Conservation (phyloP, 2,113 vertebrate species). For the Onychorhynchus coronatus region DNA sequence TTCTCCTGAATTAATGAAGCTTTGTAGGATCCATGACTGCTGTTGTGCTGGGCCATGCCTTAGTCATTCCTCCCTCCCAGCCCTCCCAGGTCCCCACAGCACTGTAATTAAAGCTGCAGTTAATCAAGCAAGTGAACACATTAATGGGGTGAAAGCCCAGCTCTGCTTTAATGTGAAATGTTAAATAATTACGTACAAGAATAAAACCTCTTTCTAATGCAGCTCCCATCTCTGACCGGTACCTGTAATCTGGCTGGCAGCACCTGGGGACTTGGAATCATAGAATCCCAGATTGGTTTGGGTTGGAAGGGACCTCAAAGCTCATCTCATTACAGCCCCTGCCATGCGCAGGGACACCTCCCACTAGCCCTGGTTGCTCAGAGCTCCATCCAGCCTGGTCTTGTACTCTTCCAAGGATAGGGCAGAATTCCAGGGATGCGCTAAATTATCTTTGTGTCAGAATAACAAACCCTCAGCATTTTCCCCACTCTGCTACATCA, state of each 20-base stretch:
- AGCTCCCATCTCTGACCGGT: not conserved
- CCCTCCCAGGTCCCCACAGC: not conserved
- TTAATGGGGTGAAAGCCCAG: not conserved
- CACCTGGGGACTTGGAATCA: not conserved
- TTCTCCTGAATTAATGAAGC: not conserved
- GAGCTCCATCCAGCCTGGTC: not conserved
- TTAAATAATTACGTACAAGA: not conserved
- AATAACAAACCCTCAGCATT: not conserved
- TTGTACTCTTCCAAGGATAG: not conserved
- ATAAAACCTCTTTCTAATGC: not conserved
- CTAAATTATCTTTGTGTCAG: not conserved
- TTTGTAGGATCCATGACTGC: not conserved
- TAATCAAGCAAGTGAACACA: accelerated
- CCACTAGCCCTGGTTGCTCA: not conserved
- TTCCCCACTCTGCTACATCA: accelerated
- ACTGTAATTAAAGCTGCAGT: not conserved
- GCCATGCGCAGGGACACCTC: not conserved
- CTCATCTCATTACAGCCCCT: not conserved
- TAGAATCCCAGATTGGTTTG: not conserved
- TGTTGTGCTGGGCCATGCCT: not conserved
- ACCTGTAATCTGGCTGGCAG: not conserved
- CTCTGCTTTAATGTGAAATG: not conserved
- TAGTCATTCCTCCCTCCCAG: not conserved
- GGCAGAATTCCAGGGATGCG: not conserved
- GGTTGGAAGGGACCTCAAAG: not conserved